phyloP scores from a whole-genome alignment of 2,888 invertebrate species.

The Caenorhabditis sp. region DNA sequence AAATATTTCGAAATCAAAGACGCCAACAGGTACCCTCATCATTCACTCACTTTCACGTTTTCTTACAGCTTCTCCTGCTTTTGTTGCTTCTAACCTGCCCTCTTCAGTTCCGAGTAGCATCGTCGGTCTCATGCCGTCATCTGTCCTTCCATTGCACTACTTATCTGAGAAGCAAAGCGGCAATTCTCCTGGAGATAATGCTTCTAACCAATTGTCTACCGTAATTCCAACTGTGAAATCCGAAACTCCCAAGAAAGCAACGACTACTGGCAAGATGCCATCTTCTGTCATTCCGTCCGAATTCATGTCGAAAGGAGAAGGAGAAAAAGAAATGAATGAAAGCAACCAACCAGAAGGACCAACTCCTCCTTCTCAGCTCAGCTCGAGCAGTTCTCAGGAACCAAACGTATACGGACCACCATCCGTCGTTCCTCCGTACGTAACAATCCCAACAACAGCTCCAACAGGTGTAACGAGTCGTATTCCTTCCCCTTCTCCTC shows the following conservation, averaged over 20 bases:
- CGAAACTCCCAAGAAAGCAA: conserved; percentile 3
- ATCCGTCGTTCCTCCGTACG: conserved; percentile 15
- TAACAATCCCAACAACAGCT: background rate
- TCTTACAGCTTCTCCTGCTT: conserved; percentile 14
- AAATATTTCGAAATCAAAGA: conserved; percentile 31
- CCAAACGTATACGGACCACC: conserved; percentile 2
- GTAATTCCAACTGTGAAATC: conserved; percentile 8
- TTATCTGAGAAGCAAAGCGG: conserved; percentile 13
- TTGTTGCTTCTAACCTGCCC: conserved; percentile 36
- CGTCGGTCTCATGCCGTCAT: conserved; percentile 34
- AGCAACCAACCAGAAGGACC: background rate
- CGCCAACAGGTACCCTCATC: conserved; percentile 14
- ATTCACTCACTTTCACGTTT: background rate
- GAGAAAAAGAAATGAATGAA: background rate
- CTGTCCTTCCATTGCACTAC: conserved; percentile 32
- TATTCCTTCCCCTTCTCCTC: background rate
- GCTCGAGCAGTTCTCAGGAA: background rate
- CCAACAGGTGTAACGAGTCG: background rate
- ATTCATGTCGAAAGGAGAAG: conserved; percentile 5
- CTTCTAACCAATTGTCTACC: conserved; percentile 9
- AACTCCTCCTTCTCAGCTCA: background rate
- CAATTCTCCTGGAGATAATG: conserved; percentile 6
- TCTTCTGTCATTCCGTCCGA: conserved; percentile 10
- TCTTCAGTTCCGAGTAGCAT: conserved; percentile 39
- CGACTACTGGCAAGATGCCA: background rate